Evolutionary conservation across 2,113 vertebrate genomes (phyloP), one percentile per base, ranked within the genome.

Genomic region (Hippocampus guttulatus): DNA sequence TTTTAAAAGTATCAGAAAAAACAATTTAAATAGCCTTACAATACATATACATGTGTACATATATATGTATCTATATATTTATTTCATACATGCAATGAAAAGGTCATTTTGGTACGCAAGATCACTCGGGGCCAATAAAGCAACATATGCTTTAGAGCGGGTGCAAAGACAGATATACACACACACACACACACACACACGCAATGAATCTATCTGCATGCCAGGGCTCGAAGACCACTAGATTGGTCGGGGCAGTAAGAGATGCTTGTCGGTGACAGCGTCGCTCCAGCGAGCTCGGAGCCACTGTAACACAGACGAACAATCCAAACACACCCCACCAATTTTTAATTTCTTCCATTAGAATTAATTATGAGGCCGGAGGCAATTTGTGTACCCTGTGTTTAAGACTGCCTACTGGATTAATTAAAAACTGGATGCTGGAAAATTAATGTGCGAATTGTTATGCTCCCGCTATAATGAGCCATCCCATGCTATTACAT

Each of bases 391-490:
- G 87, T 89, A 92, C 88, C 88, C 88, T 88, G 86, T 88, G 90
- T 91, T 92, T 93, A 94, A 94, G 91, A 90, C 87, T 93, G 91
- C 92, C 92, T 91, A 89, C 87, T 93, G 92, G 90, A 92, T 93
- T 94, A 95, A 95, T 94, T 95, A 93, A 94, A 94, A 95, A 93
- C 87, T 94, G 92, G 75, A 92, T 92, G 92, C 87, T 88, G 89
- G 91, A 93, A 94, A 92, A 92, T 86, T 89, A 94, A 95, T 94
- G 89, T 87, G 90, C 91, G 92, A 93, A 93, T 91, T 90, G 81
- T 87, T 93, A 91, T 90, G 76, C 92, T 60, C 86, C 88, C 76
- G 78, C 91, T 91, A 92, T 93, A 93, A 93, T 93, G 91, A 93
- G 91, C 89, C 87, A 88, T 93, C 90, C 88, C 88, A 84, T 90